A percentile compares a stretch with the other conserved stretches of the same genome.
phyloP scores from a whole-genome alignment of 23 tunicate species.

The Ciona savignyi region DNA sequence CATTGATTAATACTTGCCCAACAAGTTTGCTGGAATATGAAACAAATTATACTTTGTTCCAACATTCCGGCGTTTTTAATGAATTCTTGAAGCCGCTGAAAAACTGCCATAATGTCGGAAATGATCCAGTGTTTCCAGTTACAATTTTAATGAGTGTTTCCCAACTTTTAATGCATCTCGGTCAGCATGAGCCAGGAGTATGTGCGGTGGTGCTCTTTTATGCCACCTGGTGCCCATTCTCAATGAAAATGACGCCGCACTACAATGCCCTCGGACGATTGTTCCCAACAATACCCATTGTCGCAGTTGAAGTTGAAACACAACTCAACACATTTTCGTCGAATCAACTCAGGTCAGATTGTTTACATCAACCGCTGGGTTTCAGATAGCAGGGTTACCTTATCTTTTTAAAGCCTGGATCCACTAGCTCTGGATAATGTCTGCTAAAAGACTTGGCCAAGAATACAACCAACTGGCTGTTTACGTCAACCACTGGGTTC shows the following conservation, averaged over 20 bases:
- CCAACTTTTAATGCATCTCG: constrained; percentile 5
- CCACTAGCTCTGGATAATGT: too few relatives aligned
- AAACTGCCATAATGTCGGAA: background rate
- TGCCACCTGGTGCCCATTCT: constrained; percentile 25
- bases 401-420: too few relatives aligned
- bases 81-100: background rate
- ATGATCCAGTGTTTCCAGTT: background rate
- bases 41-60: background rate
- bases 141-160: constrained; percentile 6
- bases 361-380: too few relatives aligned
- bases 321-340: constrained; percentile 13
- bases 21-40: background rate
- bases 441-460: too few relatives aligned
- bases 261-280: constrained; percentile 28
- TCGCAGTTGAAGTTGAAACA: constrained; percentile 12
- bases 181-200: background rate
- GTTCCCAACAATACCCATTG: constrained; percentile 4
- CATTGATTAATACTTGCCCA: background rate
- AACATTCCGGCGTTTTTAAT: too few relatives aligned
- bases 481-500: too few relatives aligned
- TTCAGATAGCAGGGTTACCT: too few relatives aligned
- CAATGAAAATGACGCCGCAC: constrained; percentile 15
- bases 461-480: too few relatives aligned
- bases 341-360: constrained; percentile 14
- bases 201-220: constrained; percentile 25